These are phyloP conservation scores for Bovichtus variegatus DNA, from an alignment of 2,797 vertebrate genomes.

Conservation along the genomic window DNA sequence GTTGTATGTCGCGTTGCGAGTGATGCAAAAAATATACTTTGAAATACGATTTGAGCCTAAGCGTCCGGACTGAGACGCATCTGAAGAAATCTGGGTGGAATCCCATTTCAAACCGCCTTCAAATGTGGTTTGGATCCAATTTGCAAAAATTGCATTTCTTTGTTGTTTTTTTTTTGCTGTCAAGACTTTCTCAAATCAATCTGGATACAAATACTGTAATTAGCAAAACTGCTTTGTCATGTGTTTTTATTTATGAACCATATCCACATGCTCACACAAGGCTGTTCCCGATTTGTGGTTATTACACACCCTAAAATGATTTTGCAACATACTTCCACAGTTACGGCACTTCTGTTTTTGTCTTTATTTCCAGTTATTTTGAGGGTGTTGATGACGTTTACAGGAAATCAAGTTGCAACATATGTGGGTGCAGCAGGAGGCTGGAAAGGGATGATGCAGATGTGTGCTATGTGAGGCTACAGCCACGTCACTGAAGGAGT, in stretches of 20 bases:
- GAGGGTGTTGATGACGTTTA: slow-evolving; percentile 11
- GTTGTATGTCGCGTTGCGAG: too few species aligned
- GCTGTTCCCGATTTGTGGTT: background rate
- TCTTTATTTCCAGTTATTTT: background rate
- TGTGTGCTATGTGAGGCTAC: slow-evolving; percentile 3
- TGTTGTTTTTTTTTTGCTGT: too few species aligned
- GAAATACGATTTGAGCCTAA: too few species aligned
- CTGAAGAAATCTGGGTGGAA: too few species aligned
- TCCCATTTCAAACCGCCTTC: too few species aligned
- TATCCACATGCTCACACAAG: background rate
- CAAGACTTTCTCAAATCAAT: too few species aligned
- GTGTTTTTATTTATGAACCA: background rate
- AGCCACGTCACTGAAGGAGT: slow-evolving; percentile 36
- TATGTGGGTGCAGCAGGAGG: background rate
- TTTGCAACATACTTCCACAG: background rate
- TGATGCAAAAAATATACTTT: too few species aligned
- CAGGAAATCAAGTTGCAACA: slow-evolving; percentile 7
- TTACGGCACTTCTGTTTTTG: slow-evolving; percentile 6
- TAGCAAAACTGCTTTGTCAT: background rate
- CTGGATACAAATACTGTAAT: background rate
- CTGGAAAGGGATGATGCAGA: slow-evolving; percentile 44
- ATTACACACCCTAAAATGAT: background rate
- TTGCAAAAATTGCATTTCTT: too few species aligned
- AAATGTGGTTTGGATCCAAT: too few species aligned
- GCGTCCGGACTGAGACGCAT: too few species aligned